Evolutionary conservation across 30 jellyfish, hydroid and myxozoan genomes (phyloP).

Genomic region (Mastigias papua): DNA sequence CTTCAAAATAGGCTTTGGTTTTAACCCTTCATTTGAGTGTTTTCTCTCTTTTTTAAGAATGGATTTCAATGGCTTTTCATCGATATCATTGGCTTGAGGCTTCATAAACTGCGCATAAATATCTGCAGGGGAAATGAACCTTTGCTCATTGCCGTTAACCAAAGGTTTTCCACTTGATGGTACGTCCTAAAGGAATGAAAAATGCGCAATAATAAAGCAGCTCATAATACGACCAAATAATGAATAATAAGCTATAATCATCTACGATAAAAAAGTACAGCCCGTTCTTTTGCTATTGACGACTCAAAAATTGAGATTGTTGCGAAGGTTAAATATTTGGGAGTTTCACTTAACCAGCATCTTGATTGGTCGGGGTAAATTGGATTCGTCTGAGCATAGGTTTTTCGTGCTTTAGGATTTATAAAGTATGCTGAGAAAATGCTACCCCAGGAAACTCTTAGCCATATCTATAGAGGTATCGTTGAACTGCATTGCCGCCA

Average conservation of each 20-base stretch:
- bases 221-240: not conserved
- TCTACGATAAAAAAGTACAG: not conserved
- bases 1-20: slow-evolving; percentile 84
- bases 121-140: slow-evolving; percentile 83
- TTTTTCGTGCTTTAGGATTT: no score
- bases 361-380: no score
- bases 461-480: no score
- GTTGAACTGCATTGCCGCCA: no score
- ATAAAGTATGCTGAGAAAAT: no score
- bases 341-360: no score
- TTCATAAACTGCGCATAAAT: slow-evolving; percentile 65
- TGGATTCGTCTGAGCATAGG: no score
- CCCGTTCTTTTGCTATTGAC: no score
- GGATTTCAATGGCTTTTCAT: slow-evolving; percentile 89
- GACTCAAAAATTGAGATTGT: no score
- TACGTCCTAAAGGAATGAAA: not conserved
- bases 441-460: no score
- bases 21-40: slow-evolving; percentile 73
- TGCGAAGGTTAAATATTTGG: no score
- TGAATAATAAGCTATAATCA: no score
- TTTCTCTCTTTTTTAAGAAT: slow-evolving; percentile 93
- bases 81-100: slow-evolving; percentile 54
- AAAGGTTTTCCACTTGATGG: not conserved
- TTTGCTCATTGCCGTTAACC: not conserved
- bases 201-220: not conserved